A percentile compares a stretch with the other conserved stretches of the same genome.
These are phyloP conservation scores for Nannoperca australis DNA, from an alignment of 2,797 vertebrate genomes.

Conservation along the genomic window DNA sequence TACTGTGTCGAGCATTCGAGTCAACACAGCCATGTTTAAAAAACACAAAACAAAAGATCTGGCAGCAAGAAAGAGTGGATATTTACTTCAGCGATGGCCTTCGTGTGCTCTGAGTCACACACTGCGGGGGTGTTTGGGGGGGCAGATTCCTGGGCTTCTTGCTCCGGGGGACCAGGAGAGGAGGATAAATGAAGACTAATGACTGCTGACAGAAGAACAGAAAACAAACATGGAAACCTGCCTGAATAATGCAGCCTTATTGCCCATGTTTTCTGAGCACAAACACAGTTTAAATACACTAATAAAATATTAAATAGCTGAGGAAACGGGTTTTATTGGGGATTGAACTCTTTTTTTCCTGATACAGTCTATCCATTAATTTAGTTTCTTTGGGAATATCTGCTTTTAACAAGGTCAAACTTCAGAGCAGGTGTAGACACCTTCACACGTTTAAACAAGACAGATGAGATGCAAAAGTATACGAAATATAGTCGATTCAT, in stretches of 20 bases:
- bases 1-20: constrained; percentile 32
- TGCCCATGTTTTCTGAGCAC: neutral
- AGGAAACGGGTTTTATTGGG: neutral
- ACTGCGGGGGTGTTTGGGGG: constrained; percentile 19
- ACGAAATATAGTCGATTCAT: constrained; percentile 3
- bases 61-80: constrained; percentile 26
- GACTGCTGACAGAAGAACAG: constrained; percentile 48
- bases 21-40: constrained; percentile 28
- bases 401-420: constrained; percentile 36
- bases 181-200: constrained; percentile 65
- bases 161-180: constrained; percentile 11
- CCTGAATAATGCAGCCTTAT: constrained; percentile 47
- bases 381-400: constrained; percentile 14
- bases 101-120: constrained; percentile 61
- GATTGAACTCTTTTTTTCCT: neutral
- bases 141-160: constrained; percentile 31
- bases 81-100: constrained; percentile 57
- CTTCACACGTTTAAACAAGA: constrained; percentile 11
- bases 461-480: neutral
- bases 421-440: constrained; percentile 5
- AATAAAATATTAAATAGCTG: constrained; percentile 34
- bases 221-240: constrained; percentile 51
- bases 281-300: constrained; percentile 1
- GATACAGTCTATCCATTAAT: neutral
- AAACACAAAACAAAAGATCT: neutral